Base-by-base conservation (phyloP, 2,113 vertebrate genomes). In the Semnornis frantzii region DNA sequence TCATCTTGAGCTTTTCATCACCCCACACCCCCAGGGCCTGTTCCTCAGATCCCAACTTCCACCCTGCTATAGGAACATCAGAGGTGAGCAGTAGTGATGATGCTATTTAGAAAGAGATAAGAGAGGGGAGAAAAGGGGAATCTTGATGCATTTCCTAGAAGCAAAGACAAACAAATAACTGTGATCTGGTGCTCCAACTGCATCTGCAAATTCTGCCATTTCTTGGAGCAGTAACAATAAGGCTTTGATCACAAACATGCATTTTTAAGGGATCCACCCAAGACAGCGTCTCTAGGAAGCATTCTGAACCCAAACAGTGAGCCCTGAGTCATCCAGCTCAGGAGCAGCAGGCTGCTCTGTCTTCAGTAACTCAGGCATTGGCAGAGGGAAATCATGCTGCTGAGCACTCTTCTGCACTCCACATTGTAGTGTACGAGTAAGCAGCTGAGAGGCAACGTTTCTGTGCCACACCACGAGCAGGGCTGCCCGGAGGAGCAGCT, bases 201-300 rank as follows among this genome's bases (percentile, higher is more conserved):
- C 63, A 92, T 13, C 64, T 59, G 48, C 44, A 85, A 87, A 85
- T 70, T 48, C 73, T 82, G 68, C 34, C 60, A 33, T 50, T 93
- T 57, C 64, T 80, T 58, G n/a, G 13, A 57, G 69, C 15, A 42
- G 48, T 52, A 66, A 42, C 17, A 64, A 64, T 4, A 2, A 31
- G 66, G 13, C 62, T 90, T 92, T 62, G 48, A 39, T 54, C 31
- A 44, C 6, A 65, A 93, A 71, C 9, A 34, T 63, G 1, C 34
- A 6, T 76, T 73, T 77, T 54, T 85, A 82, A 72, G 21, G 39
- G 59, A 34, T 62, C 33, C 81, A 72, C 33, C 84, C 68, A 81
- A 92, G 60, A 3, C 46, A 57, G 48, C 2, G 2, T 65, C 77
- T 84, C 73, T 6, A 2, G 3, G 3, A 17, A 64, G 19, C 8